These are phyloP conservation scores for Orcinus orca DNA, from an alignment of 2,113 vertebrate genomes.

Conservation along the genomic window DNA sequence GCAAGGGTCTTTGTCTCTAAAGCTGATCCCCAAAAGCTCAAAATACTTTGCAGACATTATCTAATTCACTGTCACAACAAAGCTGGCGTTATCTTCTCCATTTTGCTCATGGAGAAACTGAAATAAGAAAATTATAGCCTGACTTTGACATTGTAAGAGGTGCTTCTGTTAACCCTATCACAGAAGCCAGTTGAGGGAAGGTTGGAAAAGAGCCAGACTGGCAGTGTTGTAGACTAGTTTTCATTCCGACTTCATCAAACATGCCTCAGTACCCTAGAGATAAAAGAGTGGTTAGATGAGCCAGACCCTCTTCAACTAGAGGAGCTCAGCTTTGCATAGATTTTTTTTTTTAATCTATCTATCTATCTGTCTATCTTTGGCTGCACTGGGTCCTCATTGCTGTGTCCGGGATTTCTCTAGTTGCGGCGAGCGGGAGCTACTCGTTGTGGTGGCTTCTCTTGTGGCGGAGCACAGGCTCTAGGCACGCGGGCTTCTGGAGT, in stretches of 20 bases:
- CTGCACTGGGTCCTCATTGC: too few species aligned
- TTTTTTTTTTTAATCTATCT: too few species aligned
- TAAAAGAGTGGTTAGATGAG: background rate
- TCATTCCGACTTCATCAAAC: background rate
- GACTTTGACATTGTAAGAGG: background rate
- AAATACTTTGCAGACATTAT: constrained; percentile 37
- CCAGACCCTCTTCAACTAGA: background rate
- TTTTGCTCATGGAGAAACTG: constrained; percentile 14
- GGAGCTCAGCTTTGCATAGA: background rate
- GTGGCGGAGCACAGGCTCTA: too few species aligned
- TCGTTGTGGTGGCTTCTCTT: too few species aligned
- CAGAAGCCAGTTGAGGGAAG: background rate
- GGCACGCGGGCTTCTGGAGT: too few species aligned
- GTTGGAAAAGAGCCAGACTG: background rate
- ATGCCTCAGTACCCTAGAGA: background rate
- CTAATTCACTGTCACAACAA: constrained; percentile 37
- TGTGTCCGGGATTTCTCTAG: too few species aligned
- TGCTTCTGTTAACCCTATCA: background rate
- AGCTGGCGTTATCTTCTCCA: background rate
- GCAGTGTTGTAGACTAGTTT: background rate
- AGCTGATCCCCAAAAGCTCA: constrained; percentile 24
- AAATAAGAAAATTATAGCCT: background rate
- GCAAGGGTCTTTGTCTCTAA: background rate
- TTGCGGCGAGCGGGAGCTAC: too few species aligned
- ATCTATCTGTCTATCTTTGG: too few species aligned